These are phyloP conservation scores for Serinus canaria DNA, from an alignment of 2,113 vertebrate species.

Conservation along the genomic window DNA sequence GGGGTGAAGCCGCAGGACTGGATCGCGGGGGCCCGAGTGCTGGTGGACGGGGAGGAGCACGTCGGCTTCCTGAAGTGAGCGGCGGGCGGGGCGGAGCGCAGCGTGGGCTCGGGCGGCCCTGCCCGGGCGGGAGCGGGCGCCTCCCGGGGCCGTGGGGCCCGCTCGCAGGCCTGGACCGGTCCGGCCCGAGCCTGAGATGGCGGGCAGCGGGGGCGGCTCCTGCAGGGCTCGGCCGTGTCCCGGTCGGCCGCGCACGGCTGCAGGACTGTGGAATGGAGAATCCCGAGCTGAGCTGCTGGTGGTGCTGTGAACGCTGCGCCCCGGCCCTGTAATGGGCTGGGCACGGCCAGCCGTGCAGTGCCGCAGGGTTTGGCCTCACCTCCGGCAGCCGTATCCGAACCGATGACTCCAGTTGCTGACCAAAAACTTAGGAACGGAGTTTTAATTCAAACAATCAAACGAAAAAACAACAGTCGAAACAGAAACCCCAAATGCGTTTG, in stretches of 20 bases:
- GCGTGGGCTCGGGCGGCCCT: too few relatives aligned
- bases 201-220: neutral
- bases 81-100: too few relatives aligned
- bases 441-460: neutral
- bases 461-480: neutral
- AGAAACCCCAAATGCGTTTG: neutral
- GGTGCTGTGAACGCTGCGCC: accelerated
- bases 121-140: neutral
- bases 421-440: neutral
- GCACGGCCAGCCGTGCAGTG: accelerated
- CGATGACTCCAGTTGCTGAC: too few relatives aligned
- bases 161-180: neutral
- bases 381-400: accelerated
- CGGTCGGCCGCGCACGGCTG: accelerated
- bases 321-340: accelerated
- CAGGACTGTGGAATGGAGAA: accelerated
- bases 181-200: neutral
- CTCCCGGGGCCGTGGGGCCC: too few relatives aligned
- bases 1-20: too few relatives aligned
- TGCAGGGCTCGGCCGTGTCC: accelerated
- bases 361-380: accelerated
- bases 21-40: too few relatives aligned
- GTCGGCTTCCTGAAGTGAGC: too few relatives aligned
- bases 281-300: too few relatives aligned
- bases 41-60: too few relatives aligned